Conservation (phyloP, 64 coral and sea anemone genomes). For the Exaiptasia diaphana region DNA sequence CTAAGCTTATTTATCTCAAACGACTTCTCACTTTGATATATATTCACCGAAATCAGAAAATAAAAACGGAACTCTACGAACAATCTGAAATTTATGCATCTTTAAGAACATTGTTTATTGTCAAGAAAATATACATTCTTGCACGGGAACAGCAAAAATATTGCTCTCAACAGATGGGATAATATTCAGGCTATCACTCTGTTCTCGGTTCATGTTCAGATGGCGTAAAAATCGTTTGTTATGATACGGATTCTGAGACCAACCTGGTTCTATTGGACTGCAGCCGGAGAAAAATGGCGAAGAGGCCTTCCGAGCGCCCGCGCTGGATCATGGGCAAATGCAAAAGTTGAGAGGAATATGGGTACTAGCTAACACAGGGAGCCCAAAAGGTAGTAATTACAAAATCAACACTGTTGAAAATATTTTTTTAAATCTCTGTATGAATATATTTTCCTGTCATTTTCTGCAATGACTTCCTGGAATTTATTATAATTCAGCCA, state of each 20-base stretch:
- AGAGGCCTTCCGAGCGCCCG: constrained; percentile 35
- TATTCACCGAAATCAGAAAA: too few species aligned
- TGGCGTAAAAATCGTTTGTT: not conserved
- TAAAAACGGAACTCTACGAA: too few species aligned
- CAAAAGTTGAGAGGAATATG: not conserved
- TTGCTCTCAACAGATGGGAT: not conserved
- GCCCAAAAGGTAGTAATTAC: not conserved
- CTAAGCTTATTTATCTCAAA: too few species aligned
- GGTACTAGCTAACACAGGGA: not conserved
- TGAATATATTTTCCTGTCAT: too few species aligned
- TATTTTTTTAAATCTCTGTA: too few species aligned
- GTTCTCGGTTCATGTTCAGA: not conserved
- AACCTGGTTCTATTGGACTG: constrained; percentile 43
- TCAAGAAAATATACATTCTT: too few species aligned
- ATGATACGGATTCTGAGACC: constrained; percentile 32
- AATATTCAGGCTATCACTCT: not conserved
- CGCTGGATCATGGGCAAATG: constrained; percentile 49
- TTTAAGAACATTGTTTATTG: not conserved
- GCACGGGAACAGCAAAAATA: too few species aligned
- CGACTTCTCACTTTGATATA: too few species aligned
- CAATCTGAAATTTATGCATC: too few species aligned
- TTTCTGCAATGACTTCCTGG: too few species aligned
- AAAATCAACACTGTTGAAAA: too few species aligned
- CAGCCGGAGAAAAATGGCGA: constrained; percentile 79
- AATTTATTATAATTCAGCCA: too few species aligned